Percentiles rank a stretch among this genome's conserved stretches.
phyloP scores from a whole-genome alignment of 1,140 invertebrate species.

The Bombus cullumanus region DNA sequence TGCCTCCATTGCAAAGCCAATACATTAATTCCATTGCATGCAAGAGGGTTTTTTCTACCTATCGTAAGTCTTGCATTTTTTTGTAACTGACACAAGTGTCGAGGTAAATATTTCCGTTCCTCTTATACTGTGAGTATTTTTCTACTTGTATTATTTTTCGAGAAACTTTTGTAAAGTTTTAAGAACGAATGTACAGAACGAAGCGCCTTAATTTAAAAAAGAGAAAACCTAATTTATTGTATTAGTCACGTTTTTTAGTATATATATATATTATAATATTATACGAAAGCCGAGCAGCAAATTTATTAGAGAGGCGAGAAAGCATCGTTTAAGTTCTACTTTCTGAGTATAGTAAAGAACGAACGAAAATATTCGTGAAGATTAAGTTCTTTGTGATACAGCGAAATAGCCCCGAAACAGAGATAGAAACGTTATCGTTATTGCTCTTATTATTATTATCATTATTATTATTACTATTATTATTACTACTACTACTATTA shows the following conservation, averaged over 20 bases:
- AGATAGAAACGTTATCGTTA: conserved; percentile 73
- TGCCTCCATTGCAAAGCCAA: conserved; percentile 44
- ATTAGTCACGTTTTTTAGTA: conserved; percentile 72
- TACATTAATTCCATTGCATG: conserved; percentile 15
- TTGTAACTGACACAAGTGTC: conserved; percentile 54
- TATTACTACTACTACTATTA: conserved; percentile 57
- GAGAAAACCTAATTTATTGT: conserved; percentile 76
- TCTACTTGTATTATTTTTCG: conserved; percentile 77
- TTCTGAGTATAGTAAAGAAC: conserved; percentile 34
- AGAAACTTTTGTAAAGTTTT: conserved; percentile 72
- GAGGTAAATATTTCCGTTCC: conserved; percentile 69
- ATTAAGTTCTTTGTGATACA: conserved; percentile 78
- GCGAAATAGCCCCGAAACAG: conserved; percentile 73
- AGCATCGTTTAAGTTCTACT: conserved; percentile 47
- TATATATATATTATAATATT: conserved; percentile 35
- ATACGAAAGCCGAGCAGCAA: conserved; percentile 45
- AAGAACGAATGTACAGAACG: conserved; percentile 67
- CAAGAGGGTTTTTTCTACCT: conserved; percentile 53
- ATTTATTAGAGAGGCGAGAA: conserved; percentile 23
- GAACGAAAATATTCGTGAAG: conserved; percentile 49
- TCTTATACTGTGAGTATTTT: conserved; percentile 76
- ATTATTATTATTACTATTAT: conserved; percentile 64
- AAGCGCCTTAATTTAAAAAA: conserved; percentile 71
- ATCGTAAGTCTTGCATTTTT: conserved; percentile 50
- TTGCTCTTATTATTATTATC: conserved; percentile 61